Percentiles rank a stretch among this genome's conserved stretches.
These are phyloP conservation scores for Pocillopora meandrina DNA, from an alignment of 92 coral and sea anemone species.

Conservation along the genomic window DNA sequence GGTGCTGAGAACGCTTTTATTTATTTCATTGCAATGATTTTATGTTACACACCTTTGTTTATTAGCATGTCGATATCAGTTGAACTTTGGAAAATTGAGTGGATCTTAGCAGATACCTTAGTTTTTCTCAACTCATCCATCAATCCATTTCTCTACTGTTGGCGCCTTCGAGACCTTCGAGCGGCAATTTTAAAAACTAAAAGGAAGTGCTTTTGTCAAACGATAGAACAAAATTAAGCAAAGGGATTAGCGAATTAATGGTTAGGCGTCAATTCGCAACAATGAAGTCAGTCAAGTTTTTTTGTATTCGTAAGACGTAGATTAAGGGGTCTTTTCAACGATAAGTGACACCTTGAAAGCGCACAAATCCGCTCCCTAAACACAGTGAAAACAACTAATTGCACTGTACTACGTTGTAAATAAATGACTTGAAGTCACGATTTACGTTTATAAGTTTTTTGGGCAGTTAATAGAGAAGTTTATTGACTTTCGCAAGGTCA, in stretches of 20 bases:
- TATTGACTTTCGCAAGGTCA: no score
- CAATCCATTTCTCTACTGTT: conserved; percentile 21
- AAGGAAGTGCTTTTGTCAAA: neutral
- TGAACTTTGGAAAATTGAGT: neutral
- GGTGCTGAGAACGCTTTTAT: neutral
- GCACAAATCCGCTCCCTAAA: no score
- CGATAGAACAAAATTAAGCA: neutral
- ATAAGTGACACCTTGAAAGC: no score
- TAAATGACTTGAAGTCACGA: no score
- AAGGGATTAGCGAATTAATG: neutral
- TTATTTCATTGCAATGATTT: neutral
- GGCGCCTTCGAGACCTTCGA: conserved; percentile 14
- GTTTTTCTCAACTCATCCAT: conserved; percentile 11
- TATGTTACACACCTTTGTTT: conserved; percentile 10
- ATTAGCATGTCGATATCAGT: neutral
- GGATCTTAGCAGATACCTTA: conserved; percentile 3
- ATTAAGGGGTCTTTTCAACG: no score
- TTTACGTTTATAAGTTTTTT: no score
- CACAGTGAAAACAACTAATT: no score
- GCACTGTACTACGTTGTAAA: no score
- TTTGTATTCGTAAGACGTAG: no score
- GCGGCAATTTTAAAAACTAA: neutral
- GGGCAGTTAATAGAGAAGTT: no score
- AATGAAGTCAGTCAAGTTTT: no score
- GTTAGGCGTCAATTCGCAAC: no score